Percentiles rank a stretch among this genome's conserved stretches.
Conservation (phyloP, 2,113 vertebrate genomes). For the Antidorcas marsupialis region DNA sequence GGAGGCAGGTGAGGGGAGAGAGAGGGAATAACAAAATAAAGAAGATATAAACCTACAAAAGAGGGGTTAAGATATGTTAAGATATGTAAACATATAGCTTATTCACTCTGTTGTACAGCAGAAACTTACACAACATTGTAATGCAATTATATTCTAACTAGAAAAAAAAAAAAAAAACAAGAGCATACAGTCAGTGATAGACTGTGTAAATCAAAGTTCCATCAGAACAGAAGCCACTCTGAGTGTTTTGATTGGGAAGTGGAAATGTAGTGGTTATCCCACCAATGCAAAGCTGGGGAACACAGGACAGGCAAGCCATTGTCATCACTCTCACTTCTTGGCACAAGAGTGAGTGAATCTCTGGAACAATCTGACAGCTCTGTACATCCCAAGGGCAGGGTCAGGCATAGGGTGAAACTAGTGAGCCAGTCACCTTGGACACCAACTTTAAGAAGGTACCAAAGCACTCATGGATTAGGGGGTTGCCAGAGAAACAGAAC, state of each 20-base stretch:
- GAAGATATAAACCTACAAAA: not conserved
- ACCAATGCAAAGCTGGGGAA: not conserved
- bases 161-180: not conserved
- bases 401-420: not conserved
- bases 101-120: not conserved
- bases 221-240: not conserved
- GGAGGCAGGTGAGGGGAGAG: not conserved
- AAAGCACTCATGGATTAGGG: not conserved
- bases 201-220: not conserved
- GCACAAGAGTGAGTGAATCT: not conserved
- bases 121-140: not conserved
- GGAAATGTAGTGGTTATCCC: not conserved
- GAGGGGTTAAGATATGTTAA: not conserved
- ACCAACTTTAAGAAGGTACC: not conserved
- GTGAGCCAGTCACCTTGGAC: not conserved
- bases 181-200: not conserved
- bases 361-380: not conserved
- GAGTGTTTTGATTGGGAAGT: not conserved
- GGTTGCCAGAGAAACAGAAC: not conserved
- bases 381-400: not conserved
- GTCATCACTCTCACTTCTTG: not conserved
- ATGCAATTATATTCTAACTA: not conserved
- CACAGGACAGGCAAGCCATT: not conserved
- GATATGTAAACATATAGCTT: not conserved
- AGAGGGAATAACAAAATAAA: not conserved